Base-by-base conservation (phyloP, 2,113 vertebrate genomes). In the Python bivittatus region DNA sequence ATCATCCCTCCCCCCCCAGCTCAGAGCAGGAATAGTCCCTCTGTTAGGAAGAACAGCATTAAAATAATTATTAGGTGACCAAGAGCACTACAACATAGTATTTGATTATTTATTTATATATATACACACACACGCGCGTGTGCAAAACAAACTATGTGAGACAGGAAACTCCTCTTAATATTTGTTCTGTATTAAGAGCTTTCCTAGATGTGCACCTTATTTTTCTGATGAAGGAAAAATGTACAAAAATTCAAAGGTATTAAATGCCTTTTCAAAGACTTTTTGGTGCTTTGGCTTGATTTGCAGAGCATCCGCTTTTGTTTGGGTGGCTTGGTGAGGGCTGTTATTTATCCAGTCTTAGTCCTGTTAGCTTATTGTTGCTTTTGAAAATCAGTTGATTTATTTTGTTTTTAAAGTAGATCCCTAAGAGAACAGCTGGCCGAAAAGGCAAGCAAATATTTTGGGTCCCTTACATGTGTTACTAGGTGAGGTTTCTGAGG, bases 101-200 rank as follows among this genome's bases (percentile, higher is more conserved):
- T 42, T 29, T 56, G 72, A 7, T 44, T 86, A 56, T 33, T 0
- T 91, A 86, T 87, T 88, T 1, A 86, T 23, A 91, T 91, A 93
- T 90, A 88, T 92, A 89, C 53, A 68, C 61, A 12, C 15, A 93
- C 92, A 92, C 92, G 42, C 88, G 93, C 57, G 33, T 42, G 38
- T 25, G 23, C 52, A 53, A 33, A 52, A 48, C 68, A 57, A 79
- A 33, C 6, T 8, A 20, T n/a, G 23, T 20, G 13, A 87, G 85
- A n/a, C 12, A 64, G 58, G 22, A 33, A 91, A 23, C 83, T 33
- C 48, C 54, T 89, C 29, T 64, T 89, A 23, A 23, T 57, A 58
- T 88, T 88, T 22, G 60, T 20, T 23, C 27, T 44, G 2, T 29
- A n/a, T 29, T 60, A 17, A 48, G 54, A 44, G 8, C 53, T 44